These are phyloP conservation scores for Pseudachorutes palmiensis DNA, from an alignment of 1,140 invertebrate species.

Conservation along the genomic window DNA sequence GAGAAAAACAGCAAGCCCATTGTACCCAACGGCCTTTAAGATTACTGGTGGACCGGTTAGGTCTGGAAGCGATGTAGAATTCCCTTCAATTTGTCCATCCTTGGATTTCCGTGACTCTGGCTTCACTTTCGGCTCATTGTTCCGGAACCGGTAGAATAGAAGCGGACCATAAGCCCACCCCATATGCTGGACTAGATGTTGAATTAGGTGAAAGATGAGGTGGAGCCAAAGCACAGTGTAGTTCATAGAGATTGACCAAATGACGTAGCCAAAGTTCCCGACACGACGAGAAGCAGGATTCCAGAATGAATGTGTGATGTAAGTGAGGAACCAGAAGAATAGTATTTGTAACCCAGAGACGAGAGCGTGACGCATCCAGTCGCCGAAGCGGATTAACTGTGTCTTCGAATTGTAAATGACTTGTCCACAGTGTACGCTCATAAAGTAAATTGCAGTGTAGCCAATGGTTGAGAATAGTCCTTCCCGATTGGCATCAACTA, in stretches of 20 bases:
- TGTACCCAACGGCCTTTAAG: slow-evolving; percentile 59
- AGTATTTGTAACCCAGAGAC: slow-evolving; percentile 44
- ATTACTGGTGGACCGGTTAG: slow-evolving; percentile 46
- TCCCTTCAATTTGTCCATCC: neutral
- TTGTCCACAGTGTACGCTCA: slow-evolving; percentile 59
- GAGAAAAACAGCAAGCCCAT: slow-evolving; percentile 69
- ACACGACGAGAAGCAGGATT: slow-evolving; percentile 57
- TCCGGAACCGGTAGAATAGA: slow-evolving; percentile 26
- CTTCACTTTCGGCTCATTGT: no score
- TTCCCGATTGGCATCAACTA: slow-evolving; percentile 79
- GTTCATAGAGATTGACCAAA: slow-evolving; percentile 56
- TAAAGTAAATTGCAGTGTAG: slow-evolving; percentile 72
- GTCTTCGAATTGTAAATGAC: slow-evolving; percentile 44
- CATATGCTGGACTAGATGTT: slow-evolving; percentile 15
- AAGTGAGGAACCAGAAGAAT: slow-evolving; percentile 47
- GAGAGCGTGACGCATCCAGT: slow-evolving; percentile 40
- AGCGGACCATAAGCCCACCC: slow-evolving; percentile 34
- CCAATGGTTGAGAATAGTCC: slow-evolving; percentile 75
- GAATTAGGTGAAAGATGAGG: slow-evolving; percentile 9
- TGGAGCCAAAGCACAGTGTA: slow-evolving; percentile 27
- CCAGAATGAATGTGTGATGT: slow-evolving; percentile 45
- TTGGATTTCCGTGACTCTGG: no score
- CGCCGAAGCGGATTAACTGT: slow-evolving; percentile 38
- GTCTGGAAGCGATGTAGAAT: slow-evolving; percentile 21
- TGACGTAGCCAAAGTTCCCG: slow-evolving; percentile 65